Base-by-base conservation (phyloP, 2,113 vertebrate genomes). In the Triplophysa siluroides region DNA sequence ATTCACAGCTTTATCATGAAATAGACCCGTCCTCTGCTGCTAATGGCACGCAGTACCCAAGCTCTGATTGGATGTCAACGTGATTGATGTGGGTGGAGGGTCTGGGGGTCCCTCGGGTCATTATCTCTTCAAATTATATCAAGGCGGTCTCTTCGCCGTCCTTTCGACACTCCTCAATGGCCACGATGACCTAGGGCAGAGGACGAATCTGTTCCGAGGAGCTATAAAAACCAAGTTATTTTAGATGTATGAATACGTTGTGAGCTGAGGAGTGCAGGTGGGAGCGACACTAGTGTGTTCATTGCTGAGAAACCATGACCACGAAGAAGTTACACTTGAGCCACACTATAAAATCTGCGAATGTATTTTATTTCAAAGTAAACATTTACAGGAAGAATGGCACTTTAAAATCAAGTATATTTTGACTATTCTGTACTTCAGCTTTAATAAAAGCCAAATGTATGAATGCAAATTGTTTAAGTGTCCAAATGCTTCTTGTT, bases 31-130 rank as follows among this genome's bases (percentile, higher is more conserved):
- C 74, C 73, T 56, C 72, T 41, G 3, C 54, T 52, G 58, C 18
- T 80, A 76, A 70, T 66, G 69, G 56, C 14, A 41, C n/a, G 2
- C 23, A 65, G 21, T 67, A 58, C 19, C 33, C 58, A 63, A 12
- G 54, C 52, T 13, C 62, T 50, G 77, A 84, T 82, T 81, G 83
- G 76, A 77, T 85, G 80, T 84, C 82, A 85, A n/a, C 62, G 29
- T 80, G 56, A 86, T 78, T 58, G 45, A 84, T 68, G 68, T 38
- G 56, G 8, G 41, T 54, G 41, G 65, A 26, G n/a, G 18, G 41
- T 79, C 61, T n/a, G 47, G 61, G 13, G 24, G 47, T 80, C 73
- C 64, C 68, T 12, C 14, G 58, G 24, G 61, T 54, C 58, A 38
- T 82, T 79, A 78, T 85, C 73, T 73, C 50, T 38, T 43, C 47